Evolutionary conservation across 2,797 vertebrate genomes (phyloP).

Genomic region (Silurus aristotelis): DNA sequence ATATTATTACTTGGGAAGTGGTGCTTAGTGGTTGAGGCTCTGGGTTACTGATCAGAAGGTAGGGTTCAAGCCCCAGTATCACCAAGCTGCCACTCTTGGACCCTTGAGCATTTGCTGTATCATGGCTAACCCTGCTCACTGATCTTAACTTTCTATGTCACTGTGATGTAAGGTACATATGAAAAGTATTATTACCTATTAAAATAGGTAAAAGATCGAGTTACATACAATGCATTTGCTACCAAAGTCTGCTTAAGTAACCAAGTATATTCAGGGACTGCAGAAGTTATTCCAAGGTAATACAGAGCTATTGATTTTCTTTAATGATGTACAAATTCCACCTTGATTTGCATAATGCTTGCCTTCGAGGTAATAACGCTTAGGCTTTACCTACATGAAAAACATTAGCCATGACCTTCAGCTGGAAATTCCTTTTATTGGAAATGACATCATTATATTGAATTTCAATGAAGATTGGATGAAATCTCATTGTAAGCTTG

Average conservation of each 20-base stretch:
- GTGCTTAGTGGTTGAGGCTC: no score
- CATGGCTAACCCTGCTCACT: no score
- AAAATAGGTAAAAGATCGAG: background rate
- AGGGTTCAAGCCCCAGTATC: no score
- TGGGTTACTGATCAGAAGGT: no score
- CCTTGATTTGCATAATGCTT: background rate
- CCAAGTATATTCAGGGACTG: no score
- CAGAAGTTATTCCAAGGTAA: background rate
- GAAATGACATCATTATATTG: background rate
- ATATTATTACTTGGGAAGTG: background rate
- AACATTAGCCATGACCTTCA: background rate
- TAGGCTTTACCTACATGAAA: constrained; percentile 12
- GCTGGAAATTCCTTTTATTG: background rate
- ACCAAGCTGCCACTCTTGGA: no score
- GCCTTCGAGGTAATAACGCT: background rate
- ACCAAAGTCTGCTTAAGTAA: background rate
- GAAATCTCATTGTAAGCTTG: background rate
- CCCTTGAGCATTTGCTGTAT: no score
- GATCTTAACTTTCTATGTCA: no score
- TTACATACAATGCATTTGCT: background rate
- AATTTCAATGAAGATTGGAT: background rate
- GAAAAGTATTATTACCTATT: no score
- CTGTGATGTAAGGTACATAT: no score
- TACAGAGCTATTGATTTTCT: background rate
- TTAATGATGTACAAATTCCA: background rate